Percentiles rank a stretch among this genome's conserved stretches.
phyloP scores from a whole-genome alignment of 1,140 invertebrate species.

The Rhopalosiphum padi region DNA sequence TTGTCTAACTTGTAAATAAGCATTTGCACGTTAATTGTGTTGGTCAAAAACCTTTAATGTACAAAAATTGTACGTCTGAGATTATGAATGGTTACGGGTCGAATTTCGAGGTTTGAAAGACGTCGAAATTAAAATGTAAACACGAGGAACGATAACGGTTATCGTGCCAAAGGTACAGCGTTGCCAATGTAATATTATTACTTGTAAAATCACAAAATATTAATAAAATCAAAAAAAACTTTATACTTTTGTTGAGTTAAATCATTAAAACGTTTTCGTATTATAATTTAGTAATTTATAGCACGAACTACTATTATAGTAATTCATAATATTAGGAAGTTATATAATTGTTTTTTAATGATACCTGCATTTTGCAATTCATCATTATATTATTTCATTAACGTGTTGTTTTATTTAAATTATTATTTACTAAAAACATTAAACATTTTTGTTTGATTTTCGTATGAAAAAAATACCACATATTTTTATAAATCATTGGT shows the following conservation, averaged over 20 bases:
- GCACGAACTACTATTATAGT: too few relatives aligned
- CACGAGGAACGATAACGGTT: conserved; percentile 31
- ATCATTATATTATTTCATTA: too few relatives aligned
- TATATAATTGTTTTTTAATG: too few relatives aligned
- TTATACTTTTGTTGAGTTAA: neutral
- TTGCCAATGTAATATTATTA: neutral
- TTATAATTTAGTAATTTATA: too few relatives aligned
- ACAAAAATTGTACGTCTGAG: neutral
- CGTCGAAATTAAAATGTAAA: conserved; percentile 15
- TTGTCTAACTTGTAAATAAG: neutral
- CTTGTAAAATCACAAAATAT: neutral
- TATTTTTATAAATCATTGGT: too few relatives aligned
- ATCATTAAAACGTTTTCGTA: too few relatives aligned
- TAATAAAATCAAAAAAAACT: neutral
- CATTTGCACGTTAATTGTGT: conserved; percentile 34
- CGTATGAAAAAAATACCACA: too few relatives aligned
- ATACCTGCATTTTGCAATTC: too few relatives aligned
- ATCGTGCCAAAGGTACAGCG: neutral
- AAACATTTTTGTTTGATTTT: too few relatives aligned
- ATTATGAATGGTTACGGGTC: neutral
- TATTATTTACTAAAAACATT: too few relatives aligned
- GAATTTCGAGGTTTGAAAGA: conserved; percentile 31
- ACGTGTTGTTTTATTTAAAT: too few relatives aligned
- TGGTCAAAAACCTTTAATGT: neutral
- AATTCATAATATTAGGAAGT: too few relatives aligned